These are phyloP conservation scores for Denticeps clupeoides DNA, from an alignment of 2,797 vertebrate genomes.

Conservation along the genomic window DNA sequence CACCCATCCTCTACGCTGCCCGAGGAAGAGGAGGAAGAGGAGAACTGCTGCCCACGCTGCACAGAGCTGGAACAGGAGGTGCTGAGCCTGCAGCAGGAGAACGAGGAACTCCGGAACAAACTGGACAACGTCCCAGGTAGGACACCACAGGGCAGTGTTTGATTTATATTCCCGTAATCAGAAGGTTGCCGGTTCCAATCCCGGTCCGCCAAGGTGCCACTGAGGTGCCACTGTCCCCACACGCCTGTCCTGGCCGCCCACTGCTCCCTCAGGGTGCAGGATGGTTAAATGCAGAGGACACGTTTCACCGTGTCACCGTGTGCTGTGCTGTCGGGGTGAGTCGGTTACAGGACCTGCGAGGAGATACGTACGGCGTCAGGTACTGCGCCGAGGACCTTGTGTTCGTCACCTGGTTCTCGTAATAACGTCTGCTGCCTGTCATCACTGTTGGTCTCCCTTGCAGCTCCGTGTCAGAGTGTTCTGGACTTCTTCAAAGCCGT, in stretches of 20 bases:
- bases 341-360: too few species aligned
- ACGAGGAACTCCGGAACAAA: constrained; percentile 90
- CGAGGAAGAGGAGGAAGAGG: constrained; percentile 92
- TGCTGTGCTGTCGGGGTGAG: too few species aligned
- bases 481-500: constrained; percentile 92
- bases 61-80: constrained; percentile 96
- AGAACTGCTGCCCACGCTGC: constrained; percentile 87
- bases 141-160: not conserved
- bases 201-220: too few species aligned
- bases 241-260: too few species aligned
- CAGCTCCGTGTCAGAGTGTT: constrained; percentile 93
- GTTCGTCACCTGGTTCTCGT: too few species aligned
- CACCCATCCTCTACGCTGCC: constrained; percentile 93
- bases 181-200: too few species aligned
- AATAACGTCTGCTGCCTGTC: not conserved
- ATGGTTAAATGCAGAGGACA: too few species aligned
- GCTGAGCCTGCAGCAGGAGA: constrained; percentile 95
- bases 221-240: too few species aligned
- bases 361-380: too few species aligned
- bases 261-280: too few species aligned
- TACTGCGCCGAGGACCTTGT: too few species aligned
- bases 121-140: constrained; percentile 89
- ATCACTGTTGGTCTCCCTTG: constrained; percentile 31
- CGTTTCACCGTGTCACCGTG: too few species aligned
- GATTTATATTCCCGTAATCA: not conserved